Percentiles rank a stretch among this genome's conserved stretches.
These are phyloP conservation scores for Diorhabda sublineata DNA, from an alignment of 1,140 invertebrate genomes.

Conservation along the genomic window DNA sequence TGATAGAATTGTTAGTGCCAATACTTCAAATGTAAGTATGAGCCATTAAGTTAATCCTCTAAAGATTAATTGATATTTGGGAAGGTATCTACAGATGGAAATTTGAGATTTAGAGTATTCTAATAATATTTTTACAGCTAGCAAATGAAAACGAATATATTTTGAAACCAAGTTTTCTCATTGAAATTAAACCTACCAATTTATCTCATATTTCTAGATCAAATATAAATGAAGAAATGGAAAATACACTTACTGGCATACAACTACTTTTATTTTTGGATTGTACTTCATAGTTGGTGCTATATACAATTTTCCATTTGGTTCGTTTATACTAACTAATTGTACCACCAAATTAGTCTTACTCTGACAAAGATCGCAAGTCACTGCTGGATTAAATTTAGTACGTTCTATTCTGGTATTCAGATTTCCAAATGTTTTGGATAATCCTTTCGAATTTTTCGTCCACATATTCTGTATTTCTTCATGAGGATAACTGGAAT, in stretches of 20 bases:
- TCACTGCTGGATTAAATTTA: not conserved
- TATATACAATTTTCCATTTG: not conserved
- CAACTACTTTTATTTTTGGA: not conserved
- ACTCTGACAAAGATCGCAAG: not conserved
- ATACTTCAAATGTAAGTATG: too few relatives aligned
- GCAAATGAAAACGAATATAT: too few relatives aligned
- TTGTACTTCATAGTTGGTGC: not conserved
- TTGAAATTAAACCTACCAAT: too few relatives aligned
- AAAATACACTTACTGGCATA: not conserved
- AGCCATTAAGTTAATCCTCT: too few relatives aligned
- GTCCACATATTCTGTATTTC: not conserved
- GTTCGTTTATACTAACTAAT: not conserved
- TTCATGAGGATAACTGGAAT: not conserved
- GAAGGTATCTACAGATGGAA: too few relatives aligned
- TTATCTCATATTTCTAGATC: too few relatives aligned
- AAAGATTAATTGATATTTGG: too few relatives aligned
- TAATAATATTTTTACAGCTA: too few relatives aligned
- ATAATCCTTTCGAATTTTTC: not conserved
- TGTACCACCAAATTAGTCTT: not conserved
- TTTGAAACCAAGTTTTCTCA: too few relatives aligned
- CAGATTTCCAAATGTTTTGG: not conserved
- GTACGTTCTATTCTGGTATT: not conserved
- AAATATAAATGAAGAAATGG: not conserved
- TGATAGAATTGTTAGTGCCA: too few relatives aligned
- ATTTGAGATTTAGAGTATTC: too few relatives aligned